Evolutionary conservation across 23 tunicate species (phyloP), one percentile per base, ranked within the genome.

Genomic region (Diplosoma virens): DNA sequence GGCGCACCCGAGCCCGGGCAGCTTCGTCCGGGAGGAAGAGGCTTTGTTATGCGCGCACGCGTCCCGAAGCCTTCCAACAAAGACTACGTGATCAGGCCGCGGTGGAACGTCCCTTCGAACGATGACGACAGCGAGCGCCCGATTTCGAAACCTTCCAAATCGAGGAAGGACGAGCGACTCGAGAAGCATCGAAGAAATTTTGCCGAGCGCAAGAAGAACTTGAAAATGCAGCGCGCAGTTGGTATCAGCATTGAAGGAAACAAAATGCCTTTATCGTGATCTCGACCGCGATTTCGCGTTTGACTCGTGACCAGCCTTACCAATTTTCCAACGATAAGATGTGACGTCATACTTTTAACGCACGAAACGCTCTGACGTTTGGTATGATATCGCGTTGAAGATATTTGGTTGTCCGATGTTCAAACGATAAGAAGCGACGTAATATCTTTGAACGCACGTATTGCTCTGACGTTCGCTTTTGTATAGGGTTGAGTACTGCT

Each of bases 1-100:
- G 72, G 47, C 16, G 82, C 58, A 11, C 53, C 28, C 9, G 87
- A 87, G 32, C 67, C 79, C 20, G 95, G 79, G 47, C 95, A 73
- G 37, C 77, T 87, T 18, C 79, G 94, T 24, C 99, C 99, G 6
- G 99, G 99, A 14, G 94, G 84, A 37, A 65, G 76, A n/a, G 99
- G 99, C 24, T 94, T 94, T 59, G 95, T 94, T 3, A 87, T 87
- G 95, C 59, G 99, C 32, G 99, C 99, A 2, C 79, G 99, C 1
- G 99, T 94, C n/a, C 99, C 99, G 0, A 79, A 70, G 86, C 99
- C 99, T 20, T 87, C 95, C 7, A 87, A 93, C 31, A 87, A 88
- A 50, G 99, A 94, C 87, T 94, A 94, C 37, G 95, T 94, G 47
- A 82, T 94, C 47, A 71, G 99, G 18, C 99, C 99, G 16, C 88